phyloP scores from a whole-genome alignment of 2,888 invertebrate species.

The Charanyca ferruginea region DNA sequence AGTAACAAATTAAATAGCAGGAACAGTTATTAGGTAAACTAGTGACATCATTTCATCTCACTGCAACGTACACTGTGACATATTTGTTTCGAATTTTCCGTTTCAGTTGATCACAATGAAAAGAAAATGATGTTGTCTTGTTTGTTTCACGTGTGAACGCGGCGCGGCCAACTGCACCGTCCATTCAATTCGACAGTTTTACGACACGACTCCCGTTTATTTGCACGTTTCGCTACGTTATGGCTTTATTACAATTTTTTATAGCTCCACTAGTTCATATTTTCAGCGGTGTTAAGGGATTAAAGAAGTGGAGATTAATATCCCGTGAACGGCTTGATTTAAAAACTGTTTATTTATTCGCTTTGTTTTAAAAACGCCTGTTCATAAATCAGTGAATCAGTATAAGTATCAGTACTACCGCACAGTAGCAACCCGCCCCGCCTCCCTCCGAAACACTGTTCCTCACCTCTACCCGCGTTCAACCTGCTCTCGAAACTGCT shows the following conservation, averaged over 20 bases:
- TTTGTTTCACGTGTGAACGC: slow-evolving; percentile 62
- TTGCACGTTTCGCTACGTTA: slow-evolving; percentile 82
- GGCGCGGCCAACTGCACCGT: slow-evolving; percentile 74
- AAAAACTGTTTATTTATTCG: slow-evolving; percentile 10
- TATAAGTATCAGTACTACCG: no score
- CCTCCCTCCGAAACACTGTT: no score
- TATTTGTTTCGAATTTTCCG: slow-evolving; percentile 30
- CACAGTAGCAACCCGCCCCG: no score
- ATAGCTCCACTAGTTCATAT: slow-evolving; percentile 85
- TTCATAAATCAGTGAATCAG: background rate
- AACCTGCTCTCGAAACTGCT: no score
- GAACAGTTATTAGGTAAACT: no score
- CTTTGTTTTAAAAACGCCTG: background rate
- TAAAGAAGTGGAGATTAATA: slow-evolving; percentile 75
- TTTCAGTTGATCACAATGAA: slow-evolving; percentile 47
- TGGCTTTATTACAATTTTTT: slow-evolving; percentile 87
- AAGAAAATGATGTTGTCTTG: slow-evolving; percentile 63
- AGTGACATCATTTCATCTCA: no score
- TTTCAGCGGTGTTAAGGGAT: slow-evolving; percentile 81
- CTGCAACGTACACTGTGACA: background rate
- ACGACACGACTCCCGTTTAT: slow-evolving; percentile 82
- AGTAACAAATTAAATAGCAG: no score
- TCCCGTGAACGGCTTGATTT: slow-evolving; percentile 43
- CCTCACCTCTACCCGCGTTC: no score
- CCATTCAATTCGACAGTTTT: slow-evolving; percentile 86